phyloP scores from a whole-genome alignment of 2,113 vertebrate genomes.

The Acrocephalus arundinaceus region DNA sequence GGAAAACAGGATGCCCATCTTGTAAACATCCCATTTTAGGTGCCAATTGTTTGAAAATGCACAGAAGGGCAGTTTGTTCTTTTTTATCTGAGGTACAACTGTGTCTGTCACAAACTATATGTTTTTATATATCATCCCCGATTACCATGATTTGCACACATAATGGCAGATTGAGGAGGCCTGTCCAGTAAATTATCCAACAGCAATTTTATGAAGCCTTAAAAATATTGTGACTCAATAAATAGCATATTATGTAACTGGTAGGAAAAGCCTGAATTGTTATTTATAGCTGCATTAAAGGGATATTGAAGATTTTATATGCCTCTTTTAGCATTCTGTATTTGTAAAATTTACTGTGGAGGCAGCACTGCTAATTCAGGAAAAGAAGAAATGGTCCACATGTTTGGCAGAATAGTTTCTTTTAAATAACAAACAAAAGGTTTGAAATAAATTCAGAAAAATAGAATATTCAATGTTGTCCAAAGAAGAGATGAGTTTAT shows the following conservation, averaged over 20 bases:
- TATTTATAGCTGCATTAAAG: slow-evolving; percentile 20
- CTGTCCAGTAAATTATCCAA: neutral
- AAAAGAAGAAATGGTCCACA: neutral
- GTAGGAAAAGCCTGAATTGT: neutral
- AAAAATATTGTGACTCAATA: neutral
- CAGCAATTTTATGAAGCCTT: neutral
- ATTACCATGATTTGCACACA: neutral
- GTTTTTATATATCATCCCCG: neutral
- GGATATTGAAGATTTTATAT: neutral
- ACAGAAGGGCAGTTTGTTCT: neutral
- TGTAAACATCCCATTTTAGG: neutral
- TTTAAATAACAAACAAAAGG: slow-evolving; percentile 1
- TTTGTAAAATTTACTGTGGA: neutral
- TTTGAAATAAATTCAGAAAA: neutral
- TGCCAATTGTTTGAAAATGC: neutral
- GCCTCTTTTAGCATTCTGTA: neutral
- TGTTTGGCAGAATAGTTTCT: neutral
- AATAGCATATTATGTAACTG: neutral
- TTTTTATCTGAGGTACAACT: neutral
- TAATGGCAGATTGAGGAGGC: neutral
- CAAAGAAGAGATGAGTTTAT: neutral
- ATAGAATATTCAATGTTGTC: neutral
- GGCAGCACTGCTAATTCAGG: neutral
- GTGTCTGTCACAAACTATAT: neutral
- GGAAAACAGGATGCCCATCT: neutral